Evolutionary conservation across 2,888 invertebrate genomes (phyloP), one percentile per base, ranked within the genome.

Genomic region (Heliconius charithonia): DNA sequence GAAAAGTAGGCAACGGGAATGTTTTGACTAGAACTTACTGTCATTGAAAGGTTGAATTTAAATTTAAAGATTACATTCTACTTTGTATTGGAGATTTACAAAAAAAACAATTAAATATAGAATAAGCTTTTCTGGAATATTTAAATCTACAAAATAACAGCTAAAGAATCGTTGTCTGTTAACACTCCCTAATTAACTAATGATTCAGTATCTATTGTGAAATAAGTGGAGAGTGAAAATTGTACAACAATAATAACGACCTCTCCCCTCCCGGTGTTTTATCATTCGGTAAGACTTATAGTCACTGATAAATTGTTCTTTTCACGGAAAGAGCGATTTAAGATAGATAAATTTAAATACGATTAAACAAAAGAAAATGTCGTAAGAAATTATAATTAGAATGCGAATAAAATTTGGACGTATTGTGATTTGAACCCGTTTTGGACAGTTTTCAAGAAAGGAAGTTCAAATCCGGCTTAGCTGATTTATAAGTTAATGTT

Each of bases 231-330:
- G 81, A 81, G 84, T 82, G 84, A 86, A 86, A 87, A 86, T 86
- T 83, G 82, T 78, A 84, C 82, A 84, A 83, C 83, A 84, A 84
- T 84, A 84, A 86, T 86, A 85, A 84, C 83, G 74, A 81, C 78
- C 71, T 27, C 63, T 82, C 82, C 83, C 80, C 76, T 80, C 77
- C 75, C 80, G 69, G 82, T 88, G 86, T 86, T 88, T 87, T 85
- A 86, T 83, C 85, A 87, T 86, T 86, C 85, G 84, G 82, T 84
- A 80, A 84, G 85, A 88, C 86, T 87, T 88, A 86, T 87, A 82
- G 80, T 70, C 81, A 65, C 37, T 79, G 83, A 84, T 86, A 83
- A 83, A 81, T 83, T 81, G 83, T 79, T 81, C 81, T 80, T 80
- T 79, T 80, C 79, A 79, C 76, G 78, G 81, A 76, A 59, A 75